Base-by-base conservation (phyloP, 2,113 vertebrate genomes). In the Guaruba guarouba region DNA sequence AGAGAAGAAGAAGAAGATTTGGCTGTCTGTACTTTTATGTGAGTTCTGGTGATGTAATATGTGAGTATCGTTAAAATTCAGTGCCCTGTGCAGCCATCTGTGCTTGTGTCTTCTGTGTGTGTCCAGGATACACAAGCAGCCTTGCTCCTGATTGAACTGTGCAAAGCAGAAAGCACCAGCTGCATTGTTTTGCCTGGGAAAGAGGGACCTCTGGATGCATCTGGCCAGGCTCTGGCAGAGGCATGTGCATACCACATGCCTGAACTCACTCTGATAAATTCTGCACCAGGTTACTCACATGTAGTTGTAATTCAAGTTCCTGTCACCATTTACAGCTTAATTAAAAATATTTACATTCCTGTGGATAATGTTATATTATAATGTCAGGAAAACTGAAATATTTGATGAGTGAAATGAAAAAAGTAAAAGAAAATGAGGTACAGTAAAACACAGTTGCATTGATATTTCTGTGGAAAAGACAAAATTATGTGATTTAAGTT, bases 91-190 rank as follows among this genome's bases (percentile, higher is more conserved):
- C 11, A 43, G 17, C 23, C 0, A 0, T 27, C 19, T 84, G 54
- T 1, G 2, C 28, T 28, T 16, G 9, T 17, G 20, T 37, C 31
- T 35, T 51, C 37, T 41, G 11, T 18, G 3, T 37, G 18, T 23
- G 14, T 15, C 17, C 0, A 0, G 19, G 48, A 73, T 18, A 29
- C 22, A 8, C 0, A 0, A 0, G 1, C 8, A 51, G 24, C 17
- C 29, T 43, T 57, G 35, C 13, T 78, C 6, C 8, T 2, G 0
- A 9, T 3, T 61, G 35, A 66, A 62, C 13, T 8, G 9, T 11
- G 6, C 33, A 22, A 52, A 12, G 13, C 14, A 41, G 31, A 81
- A 75, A 74, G 4, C n/a, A 70, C 29, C 14, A 39, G 33, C 10
- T 0, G 0, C 19, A 1, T 41, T 37, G 8, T 31, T 54, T 54